Base-by-base conservation (phyloP, 2,888 invertebrate genomes). In the Anaspis maculata region DNA sequence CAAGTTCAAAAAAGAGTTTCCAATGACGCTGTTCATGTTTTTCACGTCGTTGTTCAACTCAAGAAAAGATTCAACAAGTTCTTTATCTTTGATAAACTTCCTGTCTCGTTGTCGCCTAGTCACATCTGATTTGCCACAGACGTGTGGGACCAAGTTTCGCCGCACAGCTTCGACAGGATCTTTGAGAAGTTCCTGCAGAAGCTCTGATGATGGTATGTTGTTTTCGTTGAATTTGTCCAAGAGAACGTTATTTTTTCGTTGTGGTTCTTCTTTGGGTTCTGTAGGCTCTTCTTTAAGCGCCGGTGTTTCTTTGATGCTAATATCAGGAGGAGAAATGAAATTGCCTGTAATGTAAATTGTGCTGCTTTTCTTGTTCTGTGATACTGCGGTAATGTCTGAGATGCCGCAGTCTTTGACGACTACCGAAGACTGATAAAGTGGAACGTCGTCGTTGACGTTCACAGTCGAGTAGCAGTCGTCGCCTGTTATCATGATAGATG, bases 111-210 rank as follows among this genome's bases (percentile, higher is more conserved):
- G 61, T 62, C 56, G 60, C 62, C 68, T 64, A 52, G 56, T 66
- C 62, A 54, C 49, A 41, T 68, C 67, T 48, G 64, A 56, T 61
- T 77, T 77, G 15, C 83, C 83, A 62, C 84, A 84, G 31, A 84
- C 79, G 57, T 83, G 83, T 25, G 84, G 83, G 52, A 84, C 77
- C 42, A 83, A 67, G 62, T 84, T 83, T 47, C 78, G 70, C 52
- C 74, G 74, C 3, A 83, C 79, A 10, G 84, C 84, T 70, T 83
- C 82, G 5, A 84, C 83, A 1, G 84, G 84, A 64, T 84, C 79
- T 44, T 71, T 70, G 23, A 82, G 56, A 41, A 80, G 71, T 42
- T 73, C 70, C 29, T 71, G 64, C 25, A 79, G 62, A 46, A 76
- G 13, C 7, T 51, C 48, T 10, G 52, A 50, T 2, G 49, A 48